phyloP scores from a whole-genome alignment of 2,797 vertebrate genomes.

The Tokudaia tokunoshimensis region DNA sequence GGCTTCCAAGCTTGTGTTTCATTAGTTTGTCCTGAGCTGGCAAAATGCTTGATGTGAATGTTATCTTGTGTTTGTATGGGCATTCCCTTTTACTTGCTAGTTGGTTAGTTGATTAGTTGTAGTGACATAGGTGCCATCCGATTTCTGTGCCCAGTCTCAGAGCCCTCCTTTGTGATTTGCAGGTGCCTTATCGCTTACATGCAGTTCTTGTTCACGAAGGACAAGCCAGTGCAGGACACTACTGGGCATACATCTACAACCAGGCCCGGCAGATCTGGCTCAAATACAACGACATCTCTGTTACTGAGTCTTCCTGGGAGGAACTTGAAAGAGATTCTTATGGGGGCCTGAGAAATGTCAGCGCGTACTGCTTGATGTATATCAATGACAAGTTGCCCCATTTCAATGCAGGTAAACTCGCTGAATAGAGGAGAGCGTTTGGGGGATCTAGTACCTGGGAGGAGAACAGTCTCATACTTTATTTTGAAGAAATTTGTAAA shows the following conservation, averaged over 20 bases:
- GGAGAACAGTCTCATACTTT: neutral
- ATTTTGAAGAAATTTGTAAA: slow-evolving; percentile 8
- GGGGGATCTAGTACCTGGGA: neutral
- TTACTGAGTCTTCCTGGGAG: slow-evolving; percentile 96
- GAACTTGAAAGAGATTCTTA: slow-evolving; percentile 96
- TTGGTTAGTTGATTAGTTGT: neutral
- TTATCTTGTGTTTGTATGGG: rapidly evolving
- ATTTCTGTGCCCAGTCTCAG: neutral
- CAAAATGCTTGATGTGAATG: neutral
- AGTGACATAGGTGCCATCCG: neutral
- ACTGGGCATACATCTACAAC: slow-evolving; percentile 97
- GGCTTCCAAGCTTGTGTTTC: neutral
- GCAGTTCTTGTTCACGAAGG: slow-evolving; percentile 98
- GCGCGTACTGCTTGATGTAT: slow-evolving; percentile 99
- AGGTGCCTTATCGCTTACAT: slow-evolving; percentile 97
- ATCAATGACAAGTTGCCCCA: slow-evolving; percentile 91
- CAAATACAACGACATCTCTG: slow-evolving; percentile 96
- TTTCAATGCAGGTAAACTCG: slow-evolving; percentile 89
- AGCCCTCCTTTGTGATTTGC: slow-evolving; percentile 15
- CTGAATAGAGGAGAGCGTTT: neutral
- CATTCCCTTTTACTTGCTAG: neutral
- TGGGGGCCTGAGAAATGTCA: slow-evolving; percentile 96
- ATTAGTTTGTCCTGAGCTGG: slow-evolving; percentile 1
- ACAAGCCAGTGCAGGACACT: slow-evolving; percentile 97
- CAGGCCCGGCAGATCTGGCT: slow-evolving; percentile 94